phyloP scores from a whole-genome alignment of 2,113 vertebrate genomes.

The Coptodon bakossiorum region DNA sequence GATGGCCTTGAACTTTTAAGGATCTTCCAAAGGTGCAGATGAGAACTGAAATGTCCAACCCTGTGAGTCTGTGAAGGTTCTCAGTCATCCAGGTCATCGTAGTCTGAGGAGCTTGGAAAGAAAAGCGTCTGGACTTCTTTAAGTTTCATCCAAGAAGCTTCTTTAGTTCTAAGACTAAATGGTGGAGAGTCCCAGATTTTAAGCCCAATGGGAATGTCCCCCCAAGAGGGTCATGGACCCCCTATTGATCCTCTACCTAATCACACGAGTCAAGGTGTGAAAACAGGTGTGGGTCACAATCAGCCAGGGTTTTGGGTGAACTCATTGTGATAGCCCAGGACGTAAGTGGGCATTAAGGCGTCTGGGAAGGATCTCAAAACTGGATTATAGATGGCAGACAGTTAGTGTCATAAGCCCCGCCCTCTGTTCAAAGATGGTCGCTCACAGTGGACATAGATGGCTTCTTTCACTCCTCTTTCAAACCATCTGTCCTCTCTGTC shows the following conservation, averaged over 20 bases:
- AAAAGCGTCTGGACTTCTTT: background rate
- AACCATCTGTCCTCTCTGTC: fast-evolving
- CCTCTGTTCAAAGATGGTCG: background rate
- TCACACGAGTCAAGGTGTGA: background rate
- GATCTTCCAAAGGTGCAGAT: background rate
- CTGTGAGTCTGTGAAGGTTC: background rate
- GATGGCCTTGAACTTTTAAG: background rate
- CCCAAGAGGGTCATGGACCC: background rate
- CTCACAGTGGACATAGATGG: background rate
- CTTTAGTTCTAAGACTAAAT: background rate
- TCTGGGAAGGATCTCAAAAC: background rate
- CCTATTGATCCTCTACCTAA: background rate
- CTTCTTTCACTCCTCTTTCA: background rate
- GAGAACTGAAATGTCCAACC: background rate
- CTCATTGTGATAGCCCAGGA: background rate
- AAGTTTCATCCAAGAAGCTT: background rate
- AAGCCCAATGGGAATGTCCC: background rate
- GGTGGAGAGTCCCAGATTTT: background rate
- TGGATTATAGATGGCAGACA: background rate
- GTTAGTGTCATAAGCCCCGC: background rate
- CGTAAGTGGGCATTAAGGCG: too few relatives aligned
- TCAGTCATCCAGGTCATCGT: background rate
- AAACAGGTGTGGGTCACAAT: background rate
- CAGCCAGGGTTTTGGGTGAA: background rate
- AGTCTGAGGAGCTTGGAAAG: background rate